These are phyloP conservation scores for Hydrozoanthus gracilis DNA, from an alignment of 92 coral and sea anemone genomes.

Conservation along the genomic window DNA sequence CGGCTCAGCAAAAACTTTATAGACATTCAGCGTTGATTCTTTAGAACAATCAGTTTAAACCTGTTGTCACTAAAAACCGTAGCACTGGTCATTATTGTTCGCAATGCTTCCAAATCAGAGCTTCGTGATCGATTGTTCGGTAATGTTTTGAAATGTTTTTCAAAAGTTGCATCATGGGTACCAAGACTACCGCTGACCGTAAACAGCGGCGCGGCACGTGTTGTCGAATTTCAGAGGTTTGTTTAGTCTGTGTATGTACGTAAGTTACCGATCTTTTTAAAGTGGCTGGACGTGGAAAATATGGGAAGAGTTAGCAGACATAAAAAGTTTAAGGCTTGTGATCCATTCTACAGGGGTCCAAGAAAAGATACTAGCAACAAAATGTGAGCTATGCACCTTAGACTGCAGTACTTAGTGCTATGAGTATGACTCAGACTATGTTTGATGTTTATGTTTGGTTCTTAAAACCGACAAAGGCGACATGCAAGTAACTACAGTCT, in stretches of 20 bases:
- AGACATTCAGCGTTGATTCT: conserved; percentile 16
- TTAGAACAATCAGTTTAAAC: background rate
- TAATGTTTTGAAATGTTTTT: background rate
- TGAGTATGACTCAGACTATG: background rate
- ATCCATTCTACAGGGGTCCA: conserved; percentile 94
- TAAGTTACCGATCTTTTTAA: no score
- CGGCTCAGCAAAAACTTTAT: background rate
- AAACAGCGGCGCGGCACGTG: background rate
- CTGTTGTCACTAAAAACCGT: background rate
- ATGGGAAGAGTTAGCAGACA: conserved; percentile 96
- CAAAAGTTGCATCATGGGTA: conserved; percentile 47
- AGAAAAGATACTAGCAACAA: conserved; percentile 45
- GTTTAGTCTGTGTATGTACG: no score
- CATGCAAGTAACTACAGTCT: no score
- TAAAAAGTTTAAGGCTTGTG: conserved; percentile 87
- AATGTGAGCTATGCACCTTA: conserved; percentile 42
- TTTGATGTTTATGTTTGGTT: background rate
- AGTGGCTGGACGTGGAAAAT: background rate
- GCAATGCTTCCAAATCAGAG: background rate
- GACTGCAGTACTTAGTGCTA: background rate
- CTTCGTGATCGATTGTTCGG: background rate
- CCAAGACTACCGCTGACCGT: conserved; percentile 31
- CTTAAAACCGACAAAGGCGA: background rate
- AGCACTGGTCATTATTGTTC: background rate
- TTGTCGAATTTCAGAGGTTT: no score